phyloP scores from a whole-genome alignment of 2,113 vertebrate genomes.

The Asarcornis scutulata region DNA sequence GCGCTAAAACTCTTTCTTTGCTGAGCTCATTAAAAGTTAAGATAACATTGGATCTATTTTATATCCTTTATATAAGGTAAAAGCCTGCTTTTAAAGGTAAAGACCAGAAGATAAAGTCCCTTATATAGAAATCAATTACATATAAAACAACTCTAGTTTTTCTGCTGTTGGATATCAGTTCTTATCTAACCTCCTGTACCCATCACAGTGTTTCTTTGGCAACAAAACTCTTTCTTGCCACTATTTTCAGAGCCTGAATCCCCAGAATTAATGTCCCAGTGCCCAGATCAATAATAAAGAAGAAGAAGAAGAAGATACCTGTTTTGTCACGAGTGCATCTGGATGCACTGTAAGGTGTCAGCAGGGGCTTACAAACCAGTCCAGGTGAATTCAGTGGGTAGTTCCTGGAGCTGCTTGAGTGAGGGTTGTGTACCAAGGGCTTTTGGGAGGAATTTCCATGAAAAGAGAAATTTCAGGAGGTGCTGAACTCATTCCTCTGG shows the following conservation, averaged over 20 bases:
- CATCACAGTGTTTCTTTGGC: not conserved
- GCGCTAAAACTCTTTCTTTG: not conserved
- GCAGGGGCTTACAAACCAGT: not conserved
- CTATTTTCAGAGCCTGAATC: not conserved
- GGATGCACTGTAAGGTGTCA: not conserved
- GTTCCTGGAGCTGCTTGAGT: not conserved
- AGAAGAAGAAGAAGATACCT: not conserved
- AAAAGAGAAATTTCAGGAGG: not conserved
- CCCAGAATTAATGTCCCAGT: not conserved
- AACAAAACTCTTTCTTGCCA: not conserved
- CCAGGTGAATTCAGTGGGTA: not conserved
- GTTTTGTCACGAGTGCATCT: not conserved
- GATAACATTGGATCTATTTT: not conserved
- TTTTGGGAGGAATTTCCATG: not conserved
- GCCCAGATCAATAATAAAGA: not conserved
- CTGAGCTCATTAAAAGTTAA: conserved; percentile 11
- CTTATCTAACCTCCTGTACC: not conserved
- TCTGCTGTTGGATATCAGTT: not conserved
- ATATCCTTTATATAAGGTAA: not conserved
- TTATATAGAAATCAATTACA: conserved; percentile 7
- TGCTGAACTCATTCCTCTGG: not conserved
- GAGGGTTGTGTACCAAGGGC: not conserved
- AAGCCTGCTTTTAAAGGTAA: conserved; percentile 29
- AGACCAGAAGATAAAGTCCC: conserved; percentile 6
- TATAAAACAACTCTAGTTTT: not conserved